Conservation (phyloP, 2,888 invertebrate species). For the Lasioglossum vierecki region DNA sequence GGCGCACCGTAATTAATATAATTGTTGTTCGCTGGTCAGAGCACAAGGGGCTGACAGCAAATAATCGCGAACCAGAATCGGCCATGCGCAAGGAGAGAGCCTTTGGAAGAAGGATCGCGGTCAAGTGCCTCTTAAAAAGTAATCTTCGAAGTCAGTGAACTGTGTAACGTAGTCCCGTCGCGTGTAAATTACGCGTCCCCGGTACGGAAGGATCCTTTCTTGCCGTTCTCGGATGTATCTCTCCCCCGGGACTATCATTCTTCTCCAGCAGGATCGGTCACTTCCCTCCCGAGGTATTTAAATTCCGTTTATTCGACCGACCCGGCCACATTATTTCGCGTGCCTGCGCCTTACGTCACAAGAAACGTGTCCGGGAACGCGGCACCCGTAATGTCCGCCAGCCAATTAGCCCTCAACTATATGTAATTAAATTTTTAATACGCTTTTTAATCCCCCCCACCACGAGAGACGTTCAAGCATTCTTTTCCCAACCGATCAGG, state of each 20-base stretch:
- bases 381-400: slow-evolving; percentile 2
- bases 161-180: slow-evolving; percentile 73
- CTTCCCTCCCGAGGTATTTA: slow-evolving; percentile 69
- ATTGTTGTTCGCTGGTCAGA: background rate
- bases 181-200: slow-evolving; percentile 77
- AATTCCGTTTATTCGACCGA: slow-evolving; percentile 71
- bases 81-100: background rate
- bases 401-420: background rate
- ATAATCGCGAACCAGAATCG: background rate
- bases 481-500: background rate
- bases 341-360: slow-evolving; percentile 10
- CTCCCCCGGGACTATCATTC: slow-evolving; percentile 76
- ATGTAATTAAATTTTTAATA: slow-evolving; percentile 4
- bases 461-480: background rate
- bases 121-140: slow-evolving; percentile 71
- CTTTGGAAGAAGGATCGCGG: slow-evolving; percentile 32
- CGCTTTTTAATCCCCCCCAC: background rate
- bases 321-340: slow-evolving; percentile 56
- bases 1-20: slow-evolving; percentile 10
- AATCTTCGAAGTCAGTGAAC: slow-evolving; percentile 74
- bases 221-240: slow-evolving; percentile 69
- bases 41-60: background rate
- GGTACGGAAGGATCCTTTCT: slow-evolving; percentile 71
- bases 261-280: slow-evolving; percentile 54
- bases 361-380: slow-evolving; percentile 4